Evolutionary conservation across 2,888 invertebrate species (phyloP), one percentile per base, ranked within the genome.

Genomic region (Salticus scenicus): DNA sequence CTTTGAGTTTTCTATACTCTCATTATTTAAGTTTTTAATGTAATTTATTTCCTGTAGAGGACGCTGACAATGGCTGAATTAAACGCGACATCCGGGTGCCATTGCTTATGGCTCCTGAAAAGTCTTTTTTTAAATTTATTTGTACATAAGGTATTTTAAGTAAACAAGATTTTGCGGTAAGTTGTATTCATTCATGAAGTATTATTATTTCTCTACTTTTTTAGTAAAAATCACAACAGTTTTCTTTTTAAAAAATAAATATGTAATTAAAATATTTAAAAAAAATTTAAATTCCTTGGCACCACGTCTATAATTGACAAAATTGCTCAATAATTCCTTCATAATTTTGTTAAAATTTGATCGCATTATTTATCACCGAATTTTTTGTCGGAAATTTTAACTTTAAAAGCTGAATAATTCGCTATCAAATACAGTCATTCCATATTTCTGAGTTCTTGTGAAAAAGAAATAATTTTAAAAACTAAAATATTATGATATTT

Each of bases 21-120:
- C 47, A 17, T 17, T 28, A 24, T 63, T 63, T 63, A 24, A 63
- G 24, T 63, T 63, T 63, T 10, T 10, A 63, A 63, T 28, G 28
- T 63, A 63, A 28, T 17, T 67, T 66, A 66, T 76, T 82, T 82
- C 75, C 71, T 82, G 70, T 41, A 47, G 27, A 78, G 66, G 71
- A 73, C 66, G 51, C 63, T 78, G 57, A 33, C 73, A 78, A 78
- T 84, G 83, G 83, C 83, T 77, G 78, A 74, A 67, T 84, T 84
- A 74, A 69, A 83, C 63, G 72, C 84, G 51, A 86, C 85, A 86
- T 86, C 85, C 85, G 85, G 85, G 85, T 86, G 85, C 85, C 85
- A 86, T 86, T 86, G 85, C 75, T 80, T 79, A 86, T 86, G 85
- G 85, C 85, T 86, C 85, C 85, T 74, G 80, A 73, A 79, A 80